phyloP scores from a whole-genome alignment of 1,140 invertebrate genomes.

The Epicauta chinensis region DNA sequence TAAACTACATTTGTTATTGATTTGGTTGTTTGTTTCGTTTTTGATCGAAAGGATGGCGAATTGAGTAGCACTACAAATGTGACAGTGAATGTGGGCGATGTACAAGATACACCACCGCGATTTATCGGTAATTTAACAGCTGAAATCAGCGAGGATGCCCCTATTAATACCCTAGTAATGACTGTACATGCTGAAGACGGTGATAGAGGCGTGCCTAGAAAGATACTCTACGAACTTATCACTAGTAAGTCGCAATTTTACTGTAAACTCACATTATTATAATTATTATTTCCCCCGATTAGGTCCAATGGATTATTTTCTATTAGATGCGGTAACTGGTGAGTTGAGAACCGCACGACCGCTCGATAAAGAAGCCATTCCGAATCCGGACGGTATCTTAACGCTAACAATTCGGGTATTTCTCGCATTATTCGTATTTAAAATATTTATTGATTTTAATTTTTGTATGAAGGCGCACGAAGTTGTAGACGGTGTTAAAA shows the following conservation, averaged over 20 bases:
- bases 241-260: constrained; percentile 58
- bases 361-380: constrained; percentile 73
- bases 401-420: constrained; percentile 60
- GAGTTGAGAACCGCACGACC: constrained; percentile 77
- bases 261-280: constrained; percentile 1
- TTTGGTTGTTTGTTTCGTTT: constrained; percentile 44
- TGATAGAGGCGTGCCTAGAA: constrained; percentile 70
- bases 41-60: constrained; percentile 60
- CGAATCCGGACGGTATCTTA: constrained; percentile 70
- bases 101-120: constrained; percentile 75
- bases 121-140: constrained; percentile 75
- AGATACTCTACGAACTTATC: constrained; percentile 69
- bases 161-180: constrained; percentile 77
- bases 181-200: constrained; percentile 75
- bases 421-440: background rate
- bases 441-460: background rate
- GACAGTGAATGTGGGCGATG: constrained; percentile 70
- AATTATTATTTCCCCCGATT: constrained; percentile 16
- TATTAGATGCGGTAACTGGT: constrained; percentile 68
- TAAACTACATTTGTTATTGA: constrained; percentile 34
- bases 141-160: constrained; percentile 74
- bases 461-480: constrained; percentile 57
- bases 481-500: constrained; percentile 62
- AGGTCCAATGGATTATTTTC: constrained; percentile 85
- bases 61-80: constrained; percentile 65